A percentile compares a stretch with the other conserved stretches of the same genome.
Evolutionary conservation across 2,797 vertebrate species (phyloP).

Genomic region (Acomys russatus): DNA sequence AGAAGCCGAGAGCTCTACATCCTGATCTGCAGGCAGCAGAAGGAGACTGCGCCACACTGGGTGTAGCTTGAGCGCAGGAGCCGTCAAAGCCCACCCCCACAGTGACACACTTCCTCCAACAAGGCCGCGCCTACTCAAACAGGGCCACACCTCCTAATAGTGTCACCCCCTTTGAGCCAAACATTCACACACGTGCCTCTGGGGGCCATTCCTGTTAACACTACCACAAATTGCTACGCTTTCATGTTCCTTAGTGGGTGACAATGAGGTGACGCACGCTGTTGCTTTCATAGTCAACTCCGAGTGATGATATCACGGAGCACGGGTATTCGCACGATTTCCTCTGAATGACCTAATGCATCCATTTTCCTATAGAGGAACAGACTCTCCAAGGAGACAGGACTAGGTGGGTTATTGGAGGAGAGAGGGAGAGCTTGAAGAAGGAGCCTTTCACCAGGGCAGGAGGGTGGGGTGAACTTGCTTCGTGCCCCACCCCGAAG

Average conservation of each 20-base stretch:
- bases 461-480: background rate
- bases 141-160: too few relatives aligned
- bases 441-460: accelerated
- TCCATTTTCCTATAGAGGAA: background rate
- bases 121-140: too few relatives aligned
- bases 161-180: too few relatives aligned
- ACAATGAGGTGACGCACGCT: background rate
- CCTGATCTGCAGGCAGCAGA: too few relatives aligned
- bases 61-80: too few relatives aligned
- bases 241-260: background rate
- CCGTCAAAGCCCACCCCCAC: too few relatives aligned
- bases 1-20: too few relatives aligned
- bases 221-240: background rate
- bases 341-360: background rate
- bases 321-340: background rate
- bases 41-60: too few relatives aligned
- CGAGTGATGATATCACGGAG: background rate
- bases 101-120: too few relatives aligned
- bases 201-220: too few relatives aligned
- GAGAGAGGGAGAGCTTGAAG: background rate
- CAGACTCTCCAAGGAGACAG: background rate
- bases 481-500: background rate
- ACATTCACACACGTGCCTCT: too few relatives aligned
- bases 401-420: background rate
- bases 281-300: background rate